Evolutionary conservation across 2,888 invertebrate species (phyloP).

Genomic region (Monochamus alternatus): DNA sequence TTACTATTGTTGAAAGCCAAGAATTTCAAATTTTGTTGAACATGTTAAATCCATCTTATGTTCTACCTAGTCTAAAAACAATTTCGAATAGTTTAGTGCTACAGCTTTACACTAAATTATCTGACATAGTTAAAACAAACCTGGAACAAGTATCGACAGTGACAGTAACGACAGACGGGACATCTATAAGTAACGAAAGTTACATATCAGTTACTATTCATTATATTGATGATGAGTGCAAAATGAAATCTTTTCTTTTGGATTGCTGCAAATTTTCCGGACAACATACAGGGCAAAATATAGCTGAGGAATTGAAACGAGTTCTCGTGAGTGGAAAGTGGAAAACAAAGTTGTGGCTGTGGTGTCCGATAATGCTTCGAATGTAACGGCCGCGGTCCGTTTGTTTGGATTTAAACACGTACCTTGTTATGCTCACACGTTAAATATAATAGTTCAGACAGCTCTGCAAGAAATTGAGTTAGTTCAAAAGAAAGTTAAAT

Average conservation of each 20-base stretch:
- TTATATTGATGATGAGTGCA: slow-evolving; percentile 20
- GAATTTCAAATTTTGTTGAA: slow-evolving; percentile 11
- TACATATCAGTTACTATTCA: slow-evolving; percentile 29
- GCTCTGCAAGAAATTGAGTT: no score
- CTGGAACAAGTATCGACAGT: background rate
- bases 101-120: background rate
- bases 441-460: no score
- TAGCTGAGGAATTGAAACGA: background rate
- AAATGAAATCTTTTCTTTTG: slow-evolving; percentile 28
- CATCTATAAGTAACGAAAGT: slow-evolving; percentile 28
- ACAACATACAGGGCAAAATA: background rate
- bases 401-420: no score
- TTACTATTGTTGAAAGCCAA: slow-evolving; percentile 7
- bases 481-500: background rate
- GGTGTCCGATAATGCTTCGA: no score
- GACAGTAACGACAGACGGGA: slow-evolving; percentile 15
- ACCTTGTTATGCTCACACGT: no score
- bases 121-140: background rate
- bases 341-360: no score
- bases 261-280: slow-evolving; percentile 15
- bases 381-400: no score
- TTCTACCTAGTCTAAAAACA: background rate
- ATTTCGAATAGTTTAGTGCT: background rate
- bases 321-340: background rate
- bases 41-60: slow-evolving; percentile 7